Percentiles rank a stretch among this genome's conserved stretches.
phyloP scores from a whole-genome alignment of 2,113 vertebrate species.

The Triplophysa tibetana region DNA sequence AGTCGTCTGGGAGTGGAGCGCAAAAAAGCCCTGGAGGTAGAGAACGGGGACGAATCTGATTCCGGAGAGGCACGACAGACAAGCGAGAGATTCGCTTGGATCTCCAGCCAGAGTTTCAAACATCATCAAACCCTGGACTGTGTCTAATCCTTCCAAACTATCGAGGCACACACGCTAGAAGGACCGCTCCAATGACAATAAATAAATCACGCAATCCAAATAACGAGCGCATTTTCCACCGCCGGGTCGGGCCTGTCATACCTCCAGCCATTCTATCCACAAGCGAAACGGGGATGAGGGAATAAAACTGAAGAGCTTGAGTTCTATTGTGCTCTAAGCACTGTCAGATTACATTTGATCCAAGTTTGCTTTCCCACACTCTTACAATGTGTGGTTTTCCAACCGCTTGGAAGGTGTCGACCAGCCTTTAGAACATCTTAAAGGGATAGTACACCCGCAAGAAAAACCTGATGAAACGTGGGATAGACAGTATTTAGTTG shows the following conservation, averaged over 20 bases:
- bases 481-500: too few relatives aligned
- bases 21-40: conserved; percentile 7
- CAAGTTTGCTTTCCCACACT: conserved; percentile 37
- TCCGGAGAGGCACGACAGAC: neutral
- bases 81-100: neutral
- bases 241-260: conserved; percentile 1
- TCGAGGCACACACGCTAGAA: conserved; percentile 22
- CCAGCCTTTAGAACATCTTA: conserved; percentile 22
- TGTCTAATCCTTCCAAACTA: conserved; percentile 26
- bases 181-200: conserved; percentile 24
- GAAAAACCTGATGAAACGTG: conserved; percentile 43
- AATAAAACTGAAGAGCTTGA: conserved; percentile 11
- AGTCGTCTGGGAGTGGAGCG: neutral
- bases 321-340: conserved; percentile 27
- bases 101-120: conserved; percentile 39
- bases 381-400: conserved; percentile 31
- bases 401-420: neutral
- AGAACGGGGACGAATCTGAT: neutral
- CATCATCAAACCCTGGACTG: conserved; percentile 41
- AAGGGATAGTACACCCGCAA: conserved; percentile 55
- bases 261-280: conserved; percentile 20
- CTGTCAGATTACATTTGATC: conserved; percentile 40
- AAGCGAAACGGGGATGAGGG: neutral
- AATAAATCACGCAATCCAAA: conserved; percentile 32
- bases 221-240: conserved; percentile 29